These are phyloP conservation scores for Manis javanica DNA, from an alignment of 2,797 vertebrate genomes.

Conservation along the genomic window DNA sequence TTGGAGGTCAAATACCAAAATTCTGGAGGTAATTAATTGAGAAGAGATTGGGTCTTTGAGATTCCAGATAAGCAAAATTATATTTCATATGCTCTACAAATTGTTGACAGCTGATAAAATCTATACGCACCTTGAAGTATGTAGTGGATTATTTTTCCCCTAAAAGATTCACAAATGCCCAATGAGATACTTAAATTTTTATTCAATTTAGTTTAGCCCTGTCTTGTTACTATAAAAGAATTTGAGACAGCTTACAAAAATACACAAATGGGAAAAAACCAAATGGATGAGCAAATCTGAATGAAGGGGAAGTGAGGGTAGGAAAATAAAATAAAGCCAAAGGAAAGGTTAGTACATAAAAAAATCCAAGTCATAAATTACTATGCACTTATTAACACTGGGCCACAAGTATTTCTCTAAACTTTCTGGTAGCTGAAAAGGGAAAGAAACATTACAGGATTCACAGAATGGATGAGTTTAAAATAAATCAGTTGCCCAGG, in stretches of 20 bases:
- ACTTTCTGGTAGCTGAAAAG: neutral
- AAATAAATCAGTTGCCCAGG: slow-evolving; percentile 18
- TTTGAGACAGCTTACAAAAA: slow-evolving; percentile 36
- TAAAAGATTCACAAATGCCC: neutral
- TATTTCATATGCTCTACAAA: neutral
- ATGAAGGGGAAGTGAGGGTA: slow-evolving; percentile 9
- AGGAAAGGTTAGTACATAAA: neutral
- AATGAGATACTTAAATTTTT: slow-evolving; percentile 10
- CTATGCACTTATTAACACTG: neutral
- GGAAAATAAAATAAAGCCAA: slow-evolving; percentile 56
- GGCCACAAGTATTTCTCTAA: neutral
- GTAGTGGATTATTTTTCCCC: neutral
- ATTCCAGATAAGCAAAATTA: neutral
- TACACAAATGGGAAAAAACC: neutral
- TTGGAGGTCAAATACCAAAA: neutral
- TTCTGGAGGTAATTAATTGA: neutral
- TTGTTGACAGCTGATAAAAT: neutral
- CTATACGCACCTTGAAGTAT: neutral
- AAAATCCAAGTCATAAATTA: slow-evolving; percentile 25
- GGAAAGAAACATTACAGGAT: neutral
- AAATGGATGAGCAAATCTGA: slow-evolving; percentile 40
- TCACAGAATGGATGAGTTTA: neutral
- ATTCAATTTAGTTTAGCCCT: slow-evolving; percentile 42
- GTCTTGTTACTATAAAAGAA: slow-evolving; percentile 3
- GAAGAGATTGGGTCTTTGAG: neutral